phyloP scores from a whole-genome alignment of 2,888 invertebrate genomes.

The Coleophora flavipennella region DNA sequence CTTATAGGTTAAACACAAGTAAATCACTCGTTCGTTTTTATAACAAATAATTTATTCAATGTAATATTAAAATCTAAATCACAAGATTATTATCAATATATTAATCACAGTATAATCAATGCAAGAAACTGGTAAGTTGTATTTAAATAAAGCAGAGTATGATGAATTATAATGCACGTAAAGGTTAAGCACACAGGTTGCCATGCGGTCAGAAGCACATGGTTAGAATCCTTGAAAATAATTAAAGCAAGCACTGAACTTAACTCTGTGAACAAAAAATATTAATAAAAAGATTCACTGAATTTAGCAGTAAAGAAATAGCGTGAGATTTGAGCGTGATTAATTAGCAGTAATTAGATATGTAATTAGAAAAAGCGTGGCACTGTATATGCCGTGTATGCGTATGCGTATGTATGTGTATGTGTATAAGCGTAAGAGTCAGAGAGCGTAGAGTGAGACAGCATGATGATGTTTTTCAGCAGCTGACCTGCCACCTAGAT shows the following conservation, averaged over 20 bases:
- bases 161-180: not conserved
- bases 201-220: not conserved
- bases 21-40: too few species aligned
- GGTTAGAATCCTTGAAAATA: not conserved
- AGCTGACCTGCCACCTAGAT: not conserved
- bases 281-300: not conserved
- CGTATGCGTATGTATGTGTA: not conserved
- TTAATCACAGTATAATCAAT: too few species aligned
- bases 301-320: not conserved
- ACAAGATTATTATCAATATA: too few species aligned
- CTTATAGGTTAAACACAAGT: too few species aligned
- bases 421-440: not conserved
- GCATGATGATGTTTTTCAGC: not conserved
- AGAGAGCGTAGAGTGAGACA: not conserved
- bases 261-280: not conserved
- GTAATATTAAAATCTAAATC: too few species aligned
- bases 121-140: not conserved
- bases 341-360: not conserved
- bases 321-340: not conserved
- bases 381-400: not conserved
- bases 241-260: not conserved
- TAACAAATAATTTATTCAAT: too few species aligned
- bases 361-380: not conserved
- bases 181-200: not conserved
- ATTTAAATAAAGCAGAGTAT: not conserved